These are phyloP conservation scores for Steinernema feltiae DNA, from an alignment of 1,140 invertebrate species.

Conservation along the genomic window DNA sequence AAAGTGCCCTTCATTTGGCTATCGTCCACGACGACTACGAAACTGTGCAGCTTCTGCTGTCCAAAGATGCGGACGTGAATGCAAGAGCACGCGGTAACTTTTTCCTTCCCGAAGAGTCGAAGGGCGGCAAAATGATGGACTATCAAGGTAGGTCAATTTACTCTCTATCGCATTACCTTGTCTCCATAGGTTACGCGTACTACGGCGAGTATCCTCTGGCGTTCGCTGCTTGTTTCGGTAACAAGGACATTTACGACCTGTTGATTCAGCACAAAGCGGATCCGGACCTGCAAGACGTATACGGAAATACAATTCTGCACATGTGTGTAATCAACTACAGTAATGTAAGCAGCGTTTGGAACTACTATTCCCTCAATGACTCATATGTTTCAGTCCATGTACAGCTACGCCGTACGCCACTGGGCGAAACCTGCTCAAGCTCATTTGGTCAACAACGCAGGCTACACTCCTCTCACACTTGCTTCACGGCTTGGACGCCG, in stretches of 20 bases:
- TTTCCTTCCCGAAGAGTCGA: constrained; percentile 71
- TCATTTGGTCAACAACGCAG: constrained; percentile 77
- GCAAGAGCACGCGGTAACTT: constrained; percentile 78
- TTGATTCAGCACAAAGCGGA: constrained; percentile 81
- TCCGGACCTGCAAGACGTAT: constrained; percentile 76
- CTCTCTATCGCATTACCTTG: neutral
- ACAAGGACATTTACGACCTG: constrained; percentile 94
- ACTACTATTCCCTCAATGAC: neutral
- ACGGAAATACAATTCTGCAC: constrained; percentile 85
- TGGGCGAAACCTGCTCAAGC: constrained; percentile 83
- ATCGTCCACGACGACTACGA: constrained; percentile 94
- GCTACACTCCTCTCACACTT: constrained; percentile 85
- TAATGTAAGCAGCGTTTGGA: constrained; percentile 67
- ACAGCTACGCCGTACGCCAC: constrained; percentile 89
- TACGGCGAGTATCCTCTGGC: constrained; percentile 80
- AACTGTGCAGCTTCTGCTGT: constrained; percentile 84
- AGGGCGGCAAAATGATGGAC: constrained; percentile 72
- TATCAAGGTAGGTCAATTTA: constrained; percentile 68
- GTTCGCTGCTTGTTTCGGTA: constrained; percentile 91
- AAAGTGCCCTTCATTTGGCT: constrained; percentile 78
- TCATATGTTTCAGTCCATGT: constrained; percentile 77
- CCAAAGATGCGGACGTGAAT: constrained; percentile 73
- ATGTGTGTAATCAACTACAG: constrained; percentile 97
- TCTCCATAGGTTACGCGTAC: constrained; percentile 53
- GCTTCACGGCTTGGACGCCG: constrained; percentile 89